phyloP scores from a whole-genome alignment of 2,113 vertebrate genomes.

The Beaufortia kweichowensis region DNA sequence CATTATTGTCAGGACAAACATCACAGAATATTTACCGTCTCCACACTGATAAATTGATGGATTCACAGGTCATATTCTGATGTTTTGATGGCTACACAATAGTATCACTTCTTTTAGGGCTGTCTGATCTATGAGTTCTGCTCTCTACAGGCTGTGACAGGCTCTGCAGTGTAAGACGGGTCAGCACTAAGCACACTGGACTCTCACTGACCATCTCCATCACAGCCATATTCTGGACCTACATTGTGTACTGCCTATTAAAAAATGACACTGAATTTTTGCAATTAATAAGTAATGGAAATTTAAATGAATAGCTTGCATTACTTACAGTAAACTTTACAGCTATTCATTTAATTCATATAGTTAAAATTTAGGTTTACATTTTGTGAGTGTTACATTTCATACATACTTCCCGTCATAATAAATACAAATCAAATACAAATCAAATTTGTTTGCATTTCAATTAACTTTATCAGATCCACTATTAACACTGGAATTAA shows the following conservation, averaged over 20 bases:
- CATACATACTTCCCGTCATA: no score
- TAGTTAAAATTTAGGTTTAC: no score
- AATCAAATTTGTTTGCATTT: no score
- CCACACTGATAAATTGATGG: background rate
- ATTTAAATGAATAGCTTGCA: background rate
- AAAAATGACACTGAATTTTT: constrained; percentile 28
- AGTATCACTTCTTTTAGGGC: background rate
- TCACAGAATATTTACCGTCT: background rate
- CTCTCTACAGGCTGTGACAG: constrained; percentile 33
- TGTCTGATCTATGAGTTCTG: constrained; percentile 21
- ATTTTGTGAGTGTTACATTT: no score
- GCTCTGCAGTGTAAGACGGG: constrained; percentile 5
- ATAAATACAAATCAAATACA: no score
- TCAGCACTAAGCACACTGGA: constrained; percentile 27
- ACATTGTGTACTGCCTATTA: constrained; percentile 22
- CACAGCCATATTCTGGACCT: constrained; percentile 26
- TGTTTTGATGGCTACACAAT: background rate
- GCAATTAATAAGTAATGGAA: background rate
- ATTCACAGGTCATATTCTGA: background rate
- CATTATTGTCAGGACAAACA: background rate
- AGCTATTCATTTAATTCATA: no score
- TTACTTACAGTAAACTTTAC: background rate
- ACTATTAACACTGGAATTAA: no score
- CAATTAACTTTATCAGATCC: no score
- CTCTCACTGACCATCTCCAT: constrained; percentile 17